Evolutionary conservation across 2,797 vertebrate genomes (phyloP), one percentile per base, ranked within the genome.

Genomic region (Hephaestus fuliginosus): DNA sequence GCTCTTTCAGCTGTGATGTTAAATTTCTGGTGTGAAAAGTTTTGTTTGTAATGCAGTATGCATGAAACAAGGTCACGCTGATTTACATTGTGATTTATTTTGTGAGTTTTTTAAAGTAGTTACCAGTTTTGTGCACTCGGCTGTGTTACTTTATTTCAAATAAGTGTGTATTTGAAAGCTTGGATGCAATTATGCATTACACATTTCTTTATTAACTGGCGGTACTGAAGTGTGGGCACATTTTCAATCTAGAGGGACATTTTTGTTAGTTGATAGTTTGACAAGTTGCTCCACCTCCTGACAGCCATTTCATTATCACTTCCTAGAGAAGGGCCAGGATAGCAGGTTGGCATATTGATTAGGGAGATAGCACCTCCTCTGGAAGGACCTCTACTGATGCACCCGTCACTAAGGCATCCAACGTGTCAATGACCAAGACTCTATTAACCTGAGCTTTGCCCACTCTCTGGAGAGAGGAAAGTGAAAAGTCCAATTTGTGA

Each of bases 281-380:
- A 57, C 30, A 56, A 25, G 20, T 49, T 51, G 4, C 48, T 49
- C 4, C 10, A 8, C 1, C 11, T 53, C 8, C 7, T 48, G 51
- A 46, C 56, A 72, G 28, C 2, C 15, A 36, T 49, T 56, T 63
- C 39, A 67, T 63, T 46, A 46, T 71, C 53, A 39, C 18, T 48
- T 49, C n/a, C n/a, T 14, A 7, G 13, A 53, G 67, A 46, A 33
- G 49, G 13, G 49, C 6, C 51, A 30, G 36, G 9, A 53, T 43
- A 11, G 18, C n/a, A 60, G 60, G 13, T 55, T 65, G 44, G 20
- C 36, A 18, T 52, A 56, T 67, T 41, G 30, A 55, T 66, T 28
- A 28, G 53, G 14, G 22, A 52, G 60, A 52, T 57, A 4, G 7
- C 12, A 5, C 12, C 17, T 61, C 22, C 60, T 56, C 48, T 62